Evolutionary conservation across 1,140 invertebrate genomes (phyloP).

Genomic region (Sinella curviseta): DNA sequence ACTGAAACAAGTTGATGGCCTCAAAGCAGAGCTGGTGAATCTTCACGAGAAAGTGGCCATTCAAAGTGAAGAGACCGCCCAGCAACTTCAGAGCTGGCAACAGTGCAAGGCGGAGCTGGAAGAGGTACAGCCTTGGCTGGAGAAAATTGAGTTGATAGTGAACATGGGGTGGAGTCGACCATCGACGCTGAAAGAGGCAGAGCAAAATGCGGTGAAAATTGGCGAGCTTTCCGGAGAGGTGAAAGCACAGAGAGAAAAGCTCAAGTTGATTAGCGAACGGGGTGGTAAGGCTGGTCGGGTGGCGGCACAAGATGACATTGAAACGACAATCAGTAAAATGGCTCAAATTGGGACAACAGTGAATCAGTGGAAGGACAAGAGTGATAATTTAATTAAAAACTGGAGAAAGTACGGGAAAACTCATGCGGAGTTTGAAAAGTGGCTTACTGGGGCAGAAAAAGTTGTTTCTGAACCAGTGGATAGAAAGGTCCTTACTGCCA

Average conservation of each 20-base stretch:
- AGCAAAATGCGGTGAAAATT: slow-evolving; percentile 69
- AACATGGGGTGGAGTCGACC: slow-evolving; percentile 62
- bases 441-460: slow-evolving; percentile 23
- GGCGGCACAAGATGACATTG: slow-evolving; percentile 40
- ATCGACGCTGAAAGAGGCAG: slow-evolving; percentile 71
- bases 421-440: slow-evolving; percentile 29
- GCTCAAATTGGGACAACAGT: slow-evolving; percentile 37
- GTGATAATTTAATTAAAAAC: slow-evolving; percentile 35
- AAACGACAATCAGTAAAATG: slow-evolving; percentile 38
- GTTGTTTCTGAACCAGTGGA: slow-evolving; percentile 32
- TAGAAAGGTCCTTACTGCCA: not conserved
- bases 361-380: slow-evolving; percentile 39
- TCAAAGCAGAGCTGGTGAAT: slow-evolving; percentile 47
- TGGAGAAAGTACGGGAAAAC: slow-evolving; percentile 41
- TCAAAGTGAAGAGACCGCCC: slow-evolving; percentile 65
- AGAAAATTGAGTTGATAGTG: slow-evolving; percentile 77
- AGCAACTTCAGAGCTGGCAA: slow-evolving; percentile 60
- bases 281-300: slow-evolving; percentile 20
- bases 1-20: slow-evolving; percentile 40
- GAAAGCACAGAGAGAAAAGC: slow-evolving; percentile 64
- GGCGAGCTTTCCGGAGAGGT: slow-evolving; percentile 70
- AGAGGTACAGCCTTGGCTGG: slow-evolving; percentile 83
- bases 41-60: slow-evolving; percentile 36
- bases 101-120: slow-evolving; percentile 76
- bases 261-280: not conserved